These are phyloP conservation scores for Cyclargus thomasi DNA, from an alignment of 1,140 invertebrate genomes.

Conservation along the genomic window DNA sequence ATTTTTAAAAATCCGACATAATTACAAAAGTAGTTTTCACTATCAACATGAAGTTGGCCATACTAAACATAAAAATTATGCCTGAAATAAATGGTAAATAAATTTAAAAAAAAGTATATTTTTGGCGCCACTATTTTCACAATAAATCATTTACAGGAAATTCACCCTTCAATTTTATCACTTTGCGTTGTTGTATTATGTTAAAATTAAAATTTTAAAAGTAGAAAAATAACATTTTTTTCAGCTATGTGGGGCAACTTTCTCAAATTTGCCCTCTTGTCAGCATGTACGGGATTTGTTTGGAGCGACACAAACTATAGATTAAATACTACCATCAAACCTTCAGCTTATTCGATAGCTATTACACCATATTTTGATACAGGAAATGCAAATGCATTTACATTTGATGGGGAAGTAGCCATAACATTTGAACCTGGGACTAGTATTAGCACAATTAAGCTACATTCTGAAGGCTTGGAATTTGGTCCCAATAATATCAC, in stretches of 20 bases:
- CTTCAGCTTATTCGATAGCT: conserved; percentile 79
- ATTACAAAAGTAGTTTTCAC: too few species aligned
- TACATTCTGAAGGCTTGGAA: conserved; percentile 79
- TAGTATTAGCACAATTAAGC: conserved; percentile 67
- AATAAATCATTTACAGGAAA: too few species aligned
- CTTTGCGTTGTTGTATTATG: too few species aligned
- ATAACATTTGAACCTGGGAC: conserved; percentile 64
- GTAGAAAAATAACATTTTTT: conserved; percentile 22
- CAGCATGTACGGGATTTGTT: conserved; percentile 24
- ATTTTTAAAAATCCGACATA: too few species aligned
- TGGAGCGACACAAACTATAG: conserved; percentile 69
- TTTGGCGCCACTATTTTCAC: too few species aligned
- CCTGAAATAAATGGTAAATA: too few species aligned
- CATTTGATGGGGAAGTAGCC: conserved; percentile 77
- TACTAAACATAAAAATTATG: too few species aligned
- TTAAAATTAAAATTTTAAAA: neutral
- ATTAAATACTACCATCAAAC: conserved; percentile 77
- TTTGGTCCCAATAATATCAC: conserved; percentile 62
- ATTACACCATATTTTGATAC: conserved; percentile 78
- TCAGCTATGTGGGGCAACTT: conserved; percentile 40
- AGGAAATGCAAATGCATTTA: conserved; percentile 72
- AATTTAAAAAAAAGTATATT: too few species aligned
- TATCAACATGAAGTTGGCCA: too few species aligned
- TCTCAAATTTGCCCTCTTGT: conserved; percentile 28
- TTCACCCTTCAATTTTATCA: too few species aligned